Conservation (phyloP, 2,113 vertebrate genomes). For the Odontesthes bonariensis region DNA sequence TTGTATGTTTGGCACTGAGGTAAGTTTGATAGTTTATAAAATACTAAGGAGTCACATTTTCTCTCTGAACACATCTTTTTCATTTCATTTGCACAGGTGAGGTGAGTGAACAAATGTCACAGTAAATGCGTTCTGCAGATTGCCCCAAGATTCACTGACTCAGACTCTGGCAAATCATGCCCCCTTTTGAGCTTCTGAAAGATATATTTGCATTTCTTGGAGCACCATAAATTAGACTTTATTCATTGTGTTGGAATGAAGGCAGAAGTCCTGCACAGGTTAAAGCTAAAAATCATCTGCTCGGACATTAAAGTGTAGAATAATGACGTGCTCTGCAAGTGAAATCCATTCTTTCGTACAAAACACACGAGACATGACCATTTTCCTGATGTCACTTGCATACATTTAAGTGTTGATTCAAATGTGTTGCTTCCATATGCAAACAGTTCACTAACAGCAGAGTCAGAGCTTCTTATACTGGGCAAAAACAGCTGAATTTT, state of each 20-base stretch:
- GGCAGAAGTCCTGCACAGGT: not conserved
- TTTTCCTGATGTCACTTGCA: not conserved
- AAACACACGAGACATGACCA: not conserved
- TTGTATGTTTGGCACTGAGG: not conserved
- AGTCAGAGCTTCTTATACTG: not conserved
- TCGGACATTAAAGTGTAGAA: too few relatives aligned
- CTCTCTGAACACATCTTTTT: not conserved
- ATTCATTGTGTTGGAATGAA: not conserved
- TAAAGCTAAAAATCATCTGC: too few relatives aligned
- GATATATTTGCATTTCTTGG: not conserved
- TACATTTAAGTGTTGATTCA: not conserved
- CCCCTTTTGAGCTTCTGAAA: constrained; percentile 1
- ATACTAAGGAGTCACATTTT: not conserved
- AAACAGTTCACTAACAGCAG: not conserved
- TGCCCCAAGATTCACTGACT: too few relatives aligned
- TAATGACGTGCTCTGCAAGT: not conserved
- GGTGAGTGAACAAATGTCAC: not conserved
- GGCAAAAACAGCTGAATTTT: not conserved
- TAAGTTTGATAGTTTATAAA: not conserved
- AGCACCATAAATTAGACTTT: not conserved
- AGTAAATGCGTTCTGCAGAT: not conserved
- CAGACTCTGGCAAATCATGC: not conserved
- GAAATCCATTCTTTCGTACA: constrained; percentile 1
- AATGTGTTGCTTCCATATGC: not conserved
- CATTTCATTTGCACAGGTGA: not conserved